These are phyloP conservation scores for Tetropium fuscum DNA, from an alignment of 2,888 invertebrate genomes.

Conservation along the genomic window DNA sequence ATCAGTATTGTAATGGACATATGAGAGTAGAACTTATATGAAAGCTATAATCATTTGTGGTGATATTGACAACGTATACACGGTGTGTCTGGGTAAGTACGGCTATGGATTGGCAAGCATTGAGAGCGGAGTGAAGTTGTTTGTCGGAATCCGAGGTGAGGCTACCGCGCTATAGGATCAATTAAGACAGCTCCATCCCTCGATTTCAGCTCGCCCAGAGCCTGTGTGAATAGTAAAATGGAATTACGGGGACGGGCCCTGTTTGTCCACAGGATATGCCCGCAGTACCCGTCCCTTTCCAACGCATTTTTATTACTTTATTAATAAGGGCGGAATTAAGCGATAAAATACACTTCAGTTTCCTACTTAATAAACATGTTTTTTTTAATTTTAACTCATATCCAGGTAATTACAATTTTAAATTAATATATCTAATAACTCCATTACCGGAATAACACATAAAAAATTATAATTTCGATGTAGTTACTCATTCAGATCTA, in stretches of 20 bases:
- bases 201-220: slow-evolving; percentile 54
- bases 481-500: too few relatives aligned
- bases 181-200: slow-evolving; percentile 59
- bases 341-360: too few relatives aligned
- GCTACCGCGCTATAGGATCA: slow-evolving; percentile 58
- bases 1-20: slow-evolving; percentile 3
- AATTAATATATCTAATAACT: too few relatives aligned
- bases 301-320: slow-evolving; percentile 42
- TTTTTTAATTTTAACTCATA: too few relatives aligned
- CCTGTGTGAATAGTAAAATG: slow-evolving; percentile 60
- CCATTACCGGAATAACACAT: too few relatives aligned
- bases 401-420: too few relatives aligned
- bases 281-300: slow-evolving; percentile 40
- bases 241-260: slow-evolving; percentile 58
- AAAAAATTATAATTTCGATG: too few relatives aligned
- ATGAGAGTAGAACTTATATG: slow-evolving; percentile 1
- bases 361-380: too few relatives aligned
- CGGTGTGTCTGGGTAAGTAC: slow-evolving; percentile 21
- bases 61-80: background rate
- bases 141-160: slow-evolving; percentile 31
- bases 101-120: slow-evolving; percentile 37
- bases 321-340: slow-evolving; percentile 46
- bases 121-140: slow-evolving; percentile 18
- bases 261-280: slow-evolving; percentile 57
- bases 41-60: slow-evolving; percentile 3